Evolutionary conservation across 2,113 vertebrate species (phyloP), one percentile per base, ranked within the genome.

Genomic region (Pteropus alecto): DNA sequence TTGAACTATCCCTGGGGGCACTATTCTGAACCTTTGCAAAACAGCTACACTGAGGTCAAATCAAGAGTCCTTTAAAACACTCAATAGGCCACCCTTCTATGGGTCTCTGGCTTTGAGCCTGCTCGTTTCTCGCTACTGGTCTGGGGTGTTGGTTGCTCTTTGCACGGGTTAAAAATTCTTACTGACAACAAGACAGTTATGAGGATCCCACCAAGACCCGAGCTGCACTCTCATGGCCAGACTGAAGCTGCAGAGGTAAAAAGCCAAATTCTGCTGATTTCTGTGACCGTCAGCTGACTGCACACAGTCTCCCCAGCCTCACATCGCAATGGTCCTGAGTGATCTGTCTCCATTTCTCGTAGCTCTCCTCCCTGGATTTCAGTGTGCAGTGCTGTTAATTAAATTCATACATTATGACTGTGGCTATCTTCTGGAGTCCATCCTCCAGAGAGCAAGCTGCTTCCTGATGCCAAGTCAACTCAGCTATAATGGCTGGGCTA

Each of bases 401-500:
- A 94, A 94, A 96, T 92, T 79, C 12, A 0, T 86, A 38, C 33
- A 74, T 85, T 78, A 63, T 7, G 35, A 87, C 56, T 51, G 28
- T 78, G 51, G 43, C 60, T 58, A 58, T 88, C 61, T 94, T 87
- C 56, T 73, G 81, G 89, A 79, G 33, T 85, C 78, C 35, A 83
- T 85, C 73, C 67, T 73, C 79, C 46, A 63, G 81, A 97, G 16
- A 81, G 26, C 19, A 77, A 89, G 35, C 24, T 61, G 63, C 61
- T 94, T 90, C 84, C 91, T 90, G 38, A 21, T 79, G 79, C 46
- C 79, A 82, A 30, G 30, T 84, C 84, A 90, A 19, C 28, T 78
- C 61, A 41, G 33, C 33, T 30, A 6, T 58, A 28, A 83, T 24
- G 76, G 46, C 68, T 38, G 58, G 58, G 81, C 46, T 56, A 90